A percentile compares a stretch with the other conserved stretches of the same genome.
Conservation (phyloP, 2,113 vertebrate species). For the Podilymbus podiceps region DNA sequence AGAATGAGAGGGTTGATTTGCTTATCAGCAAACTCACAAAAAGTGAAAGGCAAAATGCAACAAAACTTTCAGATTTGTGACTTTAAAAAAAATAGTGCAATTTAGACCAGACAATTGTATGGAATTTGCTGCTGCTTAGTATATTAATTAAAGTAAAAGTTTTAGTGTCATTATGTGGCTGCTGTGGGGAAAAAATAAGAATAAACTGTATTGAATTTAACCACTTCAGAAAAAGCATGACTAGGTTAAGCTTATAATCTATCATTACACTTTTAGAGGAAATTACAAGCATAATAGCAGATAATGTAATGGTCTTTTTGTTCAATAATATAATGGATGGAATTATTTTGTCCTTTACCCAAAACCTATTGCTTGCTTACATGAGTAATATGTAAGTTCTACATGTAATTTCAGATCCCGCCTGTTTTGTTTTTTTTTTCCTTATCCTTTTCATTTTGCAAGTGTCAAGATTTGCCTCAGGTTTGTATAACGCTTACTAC, state of each 20-base stretch:
- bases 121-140: not conserved
- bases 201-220: not conserved
- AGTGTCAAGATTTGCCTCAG: not conserved
- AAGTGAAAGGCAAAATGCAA: not conserved
- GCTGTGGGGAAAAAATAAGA: not conserved
- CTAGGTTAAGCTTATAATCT: not conserved
- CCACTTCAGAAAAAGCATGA: not conserved
- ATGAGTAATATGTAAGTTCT: not conserved
- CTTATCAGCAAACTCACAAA: not conserved
- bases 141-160: not conserved
- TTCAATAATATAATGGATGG: not conserved
- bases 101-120: not conserved
- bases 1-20: not conserved
- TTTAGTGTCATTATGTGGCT: not conserved
- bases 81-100: not conserved
- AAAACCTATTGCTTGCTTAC: not conserved
- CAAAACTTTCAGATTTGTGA: not conserved
- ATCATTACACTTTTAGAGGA: not conserved
- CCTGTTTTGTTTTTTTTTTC: not conserved
- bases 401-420: not conserved
- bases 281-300: not conserved
- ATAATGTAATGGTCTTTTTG: not conserved
- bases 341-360: not conserved
- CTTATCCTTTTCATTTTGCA: not conserved
- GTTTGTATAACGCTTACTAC: not conserved